Conservation (phyloP, 1,140 invertebrate species). For the Neomicropteryx cornuta region DNA sequence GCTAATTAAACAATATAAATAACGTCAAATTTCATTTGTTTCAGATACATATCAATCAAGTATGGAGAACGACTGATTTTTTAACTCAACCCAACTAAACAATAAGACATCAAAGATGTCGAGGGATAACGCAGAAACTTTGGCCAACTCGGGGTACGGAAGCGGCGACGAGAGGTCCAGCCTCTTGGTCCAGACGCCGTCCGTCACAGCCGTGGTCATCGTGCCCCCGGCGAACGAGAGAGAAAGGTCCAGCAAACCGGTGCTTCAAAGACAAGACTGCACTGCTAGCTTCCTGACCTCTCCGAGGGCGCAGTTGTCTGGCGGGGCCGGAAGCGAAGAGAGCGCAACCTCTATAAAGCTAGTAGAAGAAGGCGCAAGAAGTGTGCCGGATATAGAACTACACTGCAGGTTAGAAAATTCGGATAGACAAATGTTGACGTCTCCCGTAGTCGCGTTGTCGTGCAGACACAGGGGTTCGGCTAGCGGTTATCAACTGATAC, state of each 20-base stretch:
- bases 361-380: conserved; percentile 62
- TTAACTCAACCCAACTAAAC: too few species aligned
- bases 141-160: conserved; percentile 50
- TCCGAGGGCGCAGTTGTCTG: conserved; percentile 58
- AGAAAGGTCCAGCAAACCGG: conserved; percentile 47
- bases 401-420: conserved; percentile 50
- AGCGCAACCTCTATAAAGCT: conserved; percentile 47
- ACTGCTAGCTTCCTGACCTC: conserved; percentile 62
- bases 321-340: conserved; percentile 66
- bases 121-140: conserved; percentile 38
- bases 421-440: conserved; percentile 40
- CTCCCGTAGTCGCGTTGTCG: conserved; percentile 36
- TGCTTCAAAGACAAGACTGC: conserved; percentile 72
- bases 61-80: too few species aligned
- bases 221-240: conserved; percentile 30
- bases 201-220: conserved; percentile 37
- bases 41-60: too few species aligned
- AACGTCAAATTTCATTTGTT: too few species aligned
- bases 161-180: conserved; percentile 71
- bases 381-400: conserved; percentile 80
- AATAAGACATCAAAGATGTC: too few species aligned
- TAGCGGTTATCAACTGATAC: conserved; percentile 46
- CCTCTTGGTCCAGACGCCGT: conserved; percentile 46
- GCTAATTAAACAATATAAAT: too few species aligned
- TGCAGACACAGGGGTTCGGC: conserved; percentile 43